Evolutionary conservation across 2,888 invertebrate genomes (phyloP).

Genomic region (Andrena chrysosceles): DNA sequence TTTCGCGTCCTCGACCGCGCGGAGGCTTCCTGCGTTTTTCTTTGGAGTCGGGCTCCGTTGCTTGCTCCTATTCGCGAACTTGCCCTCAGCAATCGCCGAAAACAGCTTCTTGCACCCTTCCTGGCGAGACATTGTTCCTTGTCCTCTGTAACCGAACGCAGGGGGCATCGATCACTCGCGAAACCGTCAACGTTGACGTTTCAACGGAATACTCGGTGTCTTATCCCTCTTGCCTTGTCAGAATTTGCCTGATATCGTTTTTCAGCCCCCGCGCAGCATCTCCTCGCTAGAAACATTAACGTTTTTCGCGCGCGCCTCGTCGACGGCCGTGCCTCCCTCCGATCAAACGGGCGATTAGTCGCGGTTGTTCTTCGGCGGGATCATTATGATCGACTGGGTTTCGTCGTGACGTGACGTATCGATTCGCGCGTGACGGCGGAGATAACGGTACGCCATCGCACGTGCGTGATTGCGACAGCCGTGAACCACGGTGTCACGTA

Average conservation of each 20-base stretch:
- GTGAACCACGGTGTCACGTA: slow-evolving; percentile 47
- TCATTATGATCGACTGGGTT: slow-evolving; percentile 45
- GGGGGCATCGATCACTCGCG: slow-evolving; percentile 39
- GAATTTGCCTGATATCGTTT: slow-evolving; percentile 11
- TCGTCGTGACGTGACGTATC: slow-evolving; percentile 55
- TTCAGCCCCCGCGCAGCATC: not conserved
- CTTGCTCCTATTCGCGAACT: slow-evolving; percentile 16
- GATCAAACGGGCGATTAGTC: slow-evolving; percentile 52
- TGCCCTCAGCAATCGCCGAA: not conserved
- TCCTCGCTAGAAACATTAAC: slow-evolving; percentile 23
- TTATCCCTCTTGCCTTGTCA: slow-evolving; percentile 19
- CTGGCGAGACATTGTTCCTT: not conserved
- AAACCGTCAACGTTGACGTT: slow-evolving; percentile 31
- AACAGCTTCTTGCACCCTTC: slow-evolving; percentile 13
- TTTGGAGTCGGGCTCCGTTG: not conserved
- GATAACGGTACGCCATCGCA: slow-evolving; percentile 73
- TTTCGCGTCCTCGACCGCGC: not conserved
- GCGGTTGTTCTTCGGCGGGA: slow-evolving; percentile 36
- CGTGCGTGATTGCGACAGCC: slow-evolving; percentile 70
- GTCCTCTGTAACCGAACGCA: not conserved
- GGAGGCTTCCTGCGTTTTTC: no score
- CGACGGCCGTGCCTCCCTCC: slow-evolving; percentile 22
- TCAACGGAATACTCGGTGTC: slow-evolving; percentile 10
- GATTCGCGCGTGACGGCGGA: slow-evolving; percentile 52
- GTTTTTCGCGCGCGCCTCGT: slow-evolving; percentile 19